Conservation (phyloP, 2,113 vertebrate genomes). For the Boleophthalmus pectinirostris region DNA sequence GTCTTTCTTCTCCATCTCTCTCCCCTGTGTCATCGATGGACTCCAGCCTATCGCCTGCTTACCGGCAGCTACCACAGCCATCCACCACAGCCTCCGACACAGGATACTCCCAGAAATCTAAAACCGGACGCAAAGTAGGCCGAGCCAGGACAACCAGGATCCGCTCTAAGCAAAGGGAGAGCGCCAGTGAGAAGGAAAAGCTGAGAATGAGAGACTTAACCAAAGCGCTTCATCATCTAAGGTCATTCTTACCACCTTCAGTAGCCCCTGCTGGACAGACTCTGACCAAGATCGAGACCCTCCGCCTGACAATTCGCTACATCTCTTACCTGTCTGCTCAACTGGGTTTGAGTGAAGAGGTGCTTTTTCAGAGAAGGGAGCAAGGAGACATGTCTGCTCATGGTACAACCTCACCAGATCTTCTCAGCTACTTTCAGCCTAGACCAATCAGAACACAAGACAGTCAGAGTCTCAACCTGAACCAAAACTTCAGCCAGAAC, state of each 20-base stretch:
- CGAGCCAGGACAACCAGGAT: constrained; percentile 55
- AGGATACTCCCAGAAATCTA: constrained; percentile 23
- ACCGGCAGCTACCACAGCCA: constrained; percentile 50
- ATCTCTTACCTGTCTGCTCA: constrained; percentile 80
- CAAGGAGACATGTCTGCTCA: constrained; percentile 42
- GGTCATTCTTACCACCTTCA: constrained; percentile 80
- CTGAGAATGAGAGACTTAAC: constrained; percentile 82
- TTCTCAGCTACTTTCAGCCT: constrained; percentile 63
- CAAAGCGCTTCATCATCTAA: constrained; percentile 80
- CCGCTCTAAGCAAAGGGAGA: constrained; percentile 80
- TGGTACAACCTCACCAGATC: constrained; percentile 57
- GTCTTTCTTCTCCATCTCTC: constrained; percentile 72
- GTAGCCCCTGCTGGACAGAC: constrained; percentile 78
- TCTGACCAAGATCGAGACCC: constrained; percentile 83
- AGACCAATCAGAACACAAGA: constrained; percentile 15
- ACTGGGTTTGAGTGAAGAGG: constrained; percentile 77
- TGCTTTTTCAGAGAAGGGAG: constrained; percentile 64
- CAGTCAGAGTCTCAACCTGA: constrained; percentile 38
- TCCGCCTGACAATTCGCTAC: constrained; percentile 80
- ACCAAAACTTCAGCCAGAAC: constrained; percentile 37
- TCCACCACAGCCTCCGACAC: constrained; percentile 29
- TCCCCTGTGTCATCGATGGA: constrained; percentile 75
- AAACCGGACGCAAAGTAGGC: constrained; percentile 34
- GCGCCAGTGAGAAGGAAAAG: constrained; percentile 84
- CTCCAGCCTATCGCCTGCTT: constrained; percentile 68